Evolutionary conservation across 2,888 invertebrate genomes (phyloP), one percentile per base, ranked within the genome.

Genomic region (Xestia xanthographa): DNA sequence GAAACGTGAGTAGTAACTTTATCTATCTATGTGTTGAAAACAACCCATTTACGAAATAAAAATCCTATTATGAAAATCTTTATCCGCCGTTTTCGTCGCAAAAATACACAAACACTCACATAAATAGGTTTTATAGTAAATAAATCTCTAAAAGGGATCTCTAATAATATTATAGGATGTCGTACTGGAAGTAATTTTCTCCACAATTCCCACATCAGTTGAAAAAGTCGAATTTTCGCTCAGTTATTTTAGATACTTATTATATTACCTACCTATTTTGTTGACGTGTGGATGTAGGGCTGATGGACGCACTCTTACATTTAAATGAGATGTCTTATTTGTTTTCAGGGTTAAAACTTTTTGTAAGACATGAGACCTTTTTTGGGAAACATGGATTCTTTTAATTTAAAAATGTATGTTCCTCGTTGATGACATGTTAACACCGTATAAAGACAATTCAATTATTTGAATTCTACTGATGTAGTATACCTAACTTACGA

Each of bases 81-180:
- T 50, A 67, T 75, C 70, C 53, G 17, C 70, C 34, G 72, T 75
- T 75, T 50, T 66, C 43, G 29, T 34, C 29, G 38, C 45, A 45
- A 63, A 77, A 74, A 68, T 81, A 81, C 66, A 68, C 60, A 76
- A 82, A 84, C 84, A 82, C 53, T 62, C 48, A 60, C 73, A 82
- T 86, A 86, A 82, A 84, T 71, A 70, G 73, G 41, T 70, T 84
- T 85, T 75, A 76, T 76, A 68, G 82, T 78, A 66, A 80, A 87
- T 87, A 85, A 85, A 86, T 82, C 72, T 62, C 56, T 63, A 75
- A 80, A 79, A 72, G 34, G 62, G 72, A 75, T 65, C n/a, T 74
- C 26, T 79, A 75, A 82, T 83, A 78, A 65, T n/a, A 67, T 77
- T 75, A 84, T 69, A 68, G 62, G 69, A 72, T 68, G 56, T 75